phyloP scores from a whole-genome alignment of 2,888 invertebrate species.

The Pyrrhopygopsis socrates region DNA sequence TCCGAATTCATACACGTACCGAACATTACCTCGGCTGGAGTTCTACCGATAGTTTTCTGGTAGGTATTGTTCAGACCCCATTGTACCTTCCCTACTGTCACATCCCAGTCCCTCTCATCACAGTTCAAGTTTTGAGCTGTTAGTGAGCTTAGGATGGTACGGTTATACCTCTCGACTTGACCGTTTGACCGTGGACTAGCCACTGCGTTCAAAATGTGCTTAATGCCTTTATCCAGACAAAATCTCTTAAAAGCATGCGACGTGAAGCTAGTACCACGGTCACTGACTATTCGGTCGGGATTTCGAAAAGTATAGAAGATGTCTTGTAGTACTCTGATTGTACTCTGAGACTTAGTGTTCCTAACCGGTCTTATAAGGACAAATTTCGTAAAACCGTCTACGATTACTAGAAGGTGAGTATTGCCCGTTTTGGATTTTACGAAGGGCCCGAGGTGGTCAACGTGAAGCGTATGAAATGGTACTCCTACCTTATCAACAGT shows the following conservation, averaged over 20 bases:
- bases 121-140: neutral
- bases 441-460: slow-evolving; percentile 88
- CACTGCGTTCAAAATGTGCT: slow-evolving; percentile 76
- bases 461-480: slow-evolving; percentile 87
- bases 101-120: neutral
- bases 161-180: slow-evolving; percentile 48
- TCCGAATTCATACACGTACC: slow-evolving; percentile 16
- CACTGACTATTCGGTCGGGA: slow-evolving; percentile 62
- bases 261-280: slow-evolving; percentile 68
- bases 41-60: neutral
- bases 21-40: neutral
- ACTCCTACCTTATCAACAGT: slow-evolving; percentile 33
- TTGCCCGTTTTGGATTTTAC: slow-evolving; percentile 83
- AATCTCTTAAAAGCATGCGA: slow-evolving; percentile 41
- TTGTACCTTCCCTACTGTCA: neutral
- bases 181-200: slow-evolving; percentile 70
- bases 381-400: slow-evolving; percentile 31
- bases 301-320: no score
- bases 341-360: no score
- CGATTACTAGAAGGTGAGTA: slow-evolving; percentile 64
- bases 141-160: neutral
- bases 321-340: no score
- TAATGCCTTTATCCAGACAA: slow-evolving; percentile 30
- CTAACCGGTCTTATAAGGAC: no score
- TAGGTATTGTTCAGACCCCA: neutral